Conservation (phyloP, 2,113 vertebrate species). For the Dissostichus mawsoni region DNA sequence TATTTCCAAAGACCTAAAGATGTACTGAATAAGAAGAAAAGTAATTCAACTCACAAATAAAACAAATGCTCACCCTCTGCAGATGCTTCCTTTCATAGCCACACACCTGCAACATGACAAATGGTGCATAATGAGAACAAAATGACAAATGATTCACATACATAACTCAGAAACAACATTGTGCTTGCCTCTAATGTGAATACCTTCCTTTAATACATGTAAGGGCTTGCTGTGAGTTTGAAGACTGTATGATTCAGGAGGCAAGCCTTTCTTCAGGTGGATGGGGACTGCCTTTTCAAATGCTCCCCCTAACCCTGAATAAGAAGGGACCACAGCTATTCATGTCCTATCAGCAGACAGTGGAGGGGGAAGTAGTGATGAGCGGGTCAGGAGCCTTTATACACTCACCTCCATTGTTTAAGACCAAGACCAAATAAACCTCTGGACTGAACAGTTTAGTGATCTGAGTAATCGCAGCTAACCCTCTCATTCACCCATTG, state of each 20-base stretch:
- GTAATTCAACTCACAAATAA: neutral
- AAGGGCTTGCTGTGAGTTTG: neutral
- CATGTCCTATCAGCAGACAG: neutral
- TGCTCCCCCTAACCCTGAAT: neutral
- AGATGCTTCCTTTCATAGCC: constrained; percentile 30
- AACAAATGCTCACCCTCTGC: neutral
- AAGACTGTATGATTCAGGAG: too few species aligned
- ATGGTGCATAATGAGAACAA: constrained; percentile 12
- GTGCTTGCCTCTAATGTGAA: neutral
- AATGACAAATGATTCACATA: neutral
- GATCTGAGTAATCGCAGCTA: too few species aligned
- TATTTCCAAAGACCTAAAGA: neutral
- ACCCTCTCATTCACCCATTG: too few species aligned
- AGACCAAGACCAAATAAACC: neutral
- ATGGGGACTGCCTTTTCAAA: neutral
- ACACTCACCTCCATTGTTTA: too few species aligned
- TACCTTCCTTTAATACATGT: neutral
- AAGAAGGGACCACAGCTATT: neutral
- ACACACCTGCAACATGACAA: constrained; percentile 5
- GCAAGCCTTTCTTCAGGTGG: neutral
- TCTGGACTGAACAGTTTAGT: neutral
- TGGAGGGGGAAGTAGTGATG: too few species aligned
- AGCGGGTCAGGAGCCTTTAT: too few species aligned
- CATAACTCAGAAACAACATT: neutral
- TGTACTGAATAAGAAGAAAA: neutral